phyloP scores from a whole-genome alignment of 2,113 vertebrate genomes.

The Bufo bufo region DNA sequence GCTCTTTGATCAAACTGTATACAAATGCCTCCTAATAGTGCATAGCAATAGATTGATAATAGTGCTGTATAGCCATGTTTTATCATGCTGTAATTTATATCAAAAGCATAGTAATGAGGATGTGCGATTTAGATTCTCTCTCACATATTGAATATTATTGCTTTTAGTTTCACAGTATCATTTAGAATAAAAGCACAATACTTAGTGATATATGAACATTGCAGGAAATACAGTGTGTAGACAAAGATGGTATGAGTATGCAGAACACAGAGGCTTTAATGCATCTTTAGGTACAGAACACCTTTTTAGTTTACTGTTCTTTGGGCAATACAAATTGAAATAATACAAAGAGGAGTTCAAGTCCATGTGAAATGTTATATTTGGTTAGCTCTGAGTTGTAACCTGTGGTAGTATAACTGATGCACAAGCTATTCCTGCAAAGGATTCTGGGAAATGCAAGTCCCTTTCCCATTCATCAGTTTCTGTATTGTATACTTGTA shows the following conservation, averaged over 20 bases:
- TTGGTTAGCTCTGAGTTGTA: slow-evolving; percentile 72
- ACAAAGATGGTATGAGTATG: neutral
- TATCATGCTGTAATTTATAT: too few relatives aligned
- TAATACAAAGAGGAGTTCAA: neutral
- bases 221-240: neutral
- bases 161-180: neutral
- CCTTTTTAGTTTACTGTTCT: neutral
- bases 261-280: neutral
- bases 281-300: neutral
- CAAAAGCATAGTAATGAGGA: too few relatives aligned
- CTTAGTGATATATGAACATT: neutral
- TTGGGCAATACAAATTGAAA: neutral
- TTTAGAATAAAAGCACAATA: neutral
- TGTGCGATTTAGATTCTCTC: too few relatives aligned
- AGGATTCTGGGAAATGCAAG: slow-evolving; percentile 94
- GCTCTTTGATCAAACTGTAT: too few relatives aligned
- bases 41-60: too few relatives aligned
- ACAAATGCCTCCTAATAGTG: too few relatives aligned
- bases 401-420: slow-evolving; percentile 84
- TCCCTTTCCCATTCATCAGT: slow-evolving; percentile 96
- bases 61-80: too few relatives aligned
- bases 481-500: slow-evolving; percentile 95
- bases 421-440: slow-evolving; percentile 88
- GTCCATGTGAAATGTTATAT: neutral
- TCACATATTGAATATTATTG: too few relatives aligned